These are phyloP conservation scores for Sycobia sp. DNA, from an alignment of 1,140 invertebrate species.

Conservation along the genomic window DNA sequence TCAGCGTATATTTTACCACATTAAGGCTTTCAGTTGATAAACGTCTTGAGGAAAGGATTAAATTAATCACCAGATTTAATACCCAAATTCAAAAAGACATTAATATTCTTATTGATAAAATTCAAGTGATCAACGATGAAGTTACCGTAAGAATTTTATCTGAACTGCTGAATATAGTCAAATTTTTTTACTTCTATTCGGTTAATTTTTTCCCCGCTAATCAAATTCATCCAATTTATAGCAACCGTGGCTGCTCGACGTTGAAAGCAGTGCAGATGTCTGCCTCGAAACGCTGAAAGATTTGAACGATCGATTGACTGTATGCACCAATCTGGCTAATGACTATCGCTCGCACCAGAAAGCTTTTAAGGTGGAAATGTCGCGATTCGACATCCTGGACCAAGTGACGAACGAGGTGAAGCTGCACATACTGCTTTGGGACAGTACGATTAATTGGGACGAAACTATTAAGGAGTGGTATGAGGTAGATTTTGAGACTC, in stretches of 20 bases:
- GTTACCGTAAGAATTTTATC: constrained; percentile 61
- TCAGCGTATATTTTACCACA: constrained; percentile 47
- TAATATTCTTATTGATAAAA: constrained; percentile 68
- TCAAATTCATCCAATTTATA: constrained; percentile 51
- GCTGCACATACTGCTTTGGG: constrained; percentile 78
- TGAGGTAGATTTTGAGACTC: constrained; percentile 67
- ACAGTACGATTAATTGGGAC: constrained; percentile 75
- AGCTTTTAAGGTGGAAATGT: constrained; percentile 76
- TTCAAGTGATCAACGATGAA: constrained; percentile 70
- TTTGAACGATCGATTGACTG: constrained; percentile 67
- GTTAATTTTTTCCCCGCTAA: no score
- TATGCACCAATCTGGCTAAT: constrained; percentile 68
- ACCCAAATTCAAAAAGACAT: constrained; percentile 69
- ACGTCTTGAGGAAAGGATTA: constrained; percentile 62
- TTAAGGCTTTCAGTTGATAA: constrained; percentile 61
- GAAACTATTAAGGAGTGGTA: constrained; percentile 67
- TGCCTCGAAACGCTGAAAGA: constrained; percentile 68
- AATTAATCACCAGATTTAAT: constrained; percentile 65
- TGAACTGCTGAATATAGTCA: no score
- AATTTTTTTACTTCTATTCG: not conserved
- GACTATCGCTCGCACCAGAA: constrained; percentile 74
- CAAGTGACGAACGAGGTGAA: constrained; percentile 78
- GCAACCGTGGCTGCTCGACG: constrained; percentile 76
- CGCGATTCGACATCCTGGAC: constrained; percentile 79
- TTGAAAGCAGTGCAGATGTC: constrained; percentile 69